Evolutionary conservation across 2,797 vertebrate species (phyloP), one percentile per base, ranked within the genome.

Genomic region (Cryptoblepharus egeriae): DNA sequence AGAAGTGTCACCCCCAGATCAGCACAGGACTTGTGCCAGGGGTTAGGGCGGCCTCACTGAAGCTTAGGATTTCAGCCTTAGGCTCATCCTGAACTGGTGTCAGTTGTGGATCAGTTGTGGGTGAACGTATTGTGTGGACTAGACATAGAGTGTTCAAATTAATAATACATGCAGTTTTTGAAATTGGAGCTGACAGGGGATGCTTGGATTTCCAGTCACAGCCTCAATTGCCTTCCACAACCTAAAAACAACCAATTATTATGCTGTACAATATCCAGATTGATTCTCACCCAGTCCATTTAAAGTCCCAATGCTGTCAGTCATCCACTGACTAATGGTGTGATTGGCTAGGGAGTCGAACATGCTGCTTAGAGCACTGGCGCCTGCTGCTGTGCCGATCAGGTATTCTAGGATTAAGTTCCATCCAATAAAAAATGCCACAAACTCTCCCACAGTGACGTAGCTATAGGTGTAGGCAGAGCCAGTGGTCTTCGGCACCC

Each of bases 381-480:
- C 98, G 0, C 98, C 98, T 0, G 98, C 98, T 0, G 98, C 98
- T 0, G 98, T 99, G 83, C 98, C 98, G 0, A 99, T 99, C 95
- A 99, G 96, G 87, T 99, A 99, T 94, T 99, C 98, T 94, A 99
- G 95, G 88, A 99, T 98, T 92, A 99, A 93, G 90, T 99, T 99
- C 98, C 98, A 99, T 84, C 98, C 98, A 0, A 99, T 99, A 95
- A 99, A 98, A 84, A 99, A 99, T 0, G 98, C 98, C 93, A 98
- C 98, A 0, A 98, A 98, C 93, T 99, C 98, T 1, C 98, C 98
- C 0, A 99, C 98, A 0, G 98, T 99, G 89, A 99, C 98, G 0
- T 99, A 99, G 92, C 98, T 99, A 96, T 99, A 99, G 71, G 98
- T 99, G 93, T 99, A 99, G 71, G 98, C 98, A 0, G 98, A 99